These are phyloP conservation scores for Metopia argyrocephala DNA, from an alignment of 2,888 invertebrate species.

Conservation along the genomic window DNA sequence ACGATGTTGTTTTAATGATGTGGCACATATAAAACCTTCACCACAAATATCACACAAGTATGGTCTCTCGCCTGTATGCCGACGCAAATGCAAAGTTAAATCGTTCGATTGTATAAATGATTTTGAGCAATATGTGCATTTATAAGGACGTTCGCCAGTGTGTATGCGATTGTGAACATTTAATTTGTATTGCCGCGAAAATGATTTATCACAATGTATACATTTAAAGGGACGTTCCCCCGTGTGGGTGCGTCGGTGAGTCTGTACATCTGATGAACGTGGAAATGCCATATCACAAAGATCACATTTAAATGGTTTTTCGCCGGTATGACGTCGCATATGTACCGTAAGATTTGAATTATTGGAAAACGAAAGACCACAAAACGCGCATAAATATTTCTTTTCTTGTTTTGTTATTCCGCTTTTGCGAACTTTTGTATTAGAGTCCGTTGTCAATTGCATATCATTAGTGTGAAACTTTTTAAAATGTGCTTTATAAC, in stretches of 20 bases:
- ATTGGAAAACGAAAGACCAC: conserved; percentile 82
- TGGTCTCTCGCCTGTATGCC: conserved; percentile 82
- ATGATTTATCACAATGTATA: conserved; percentile 78
- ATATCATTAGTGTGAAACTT: conserved; percentile 68
- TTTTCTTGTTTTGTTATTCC: conserved; percentile 72
- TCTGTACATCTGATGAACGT: conserved; percentile 82
- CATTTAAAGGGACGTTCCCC: conserved; percentile 81
- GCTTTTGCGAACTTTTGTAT: conserved; percentile 37
- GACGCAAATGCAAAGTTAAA: conserved; percentile 83
- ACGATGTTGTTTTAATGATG: conserved; percentile 83
- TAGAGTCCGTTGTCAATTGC: conserved; percentile 58
- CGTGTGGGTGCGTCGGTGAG: conserved; percentile 82
- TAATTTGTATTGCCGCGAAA: conserved; percentile 82
- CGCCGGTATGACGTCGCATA: conserved; percentile 84
- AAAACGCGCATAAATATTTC: conserved; percentile 81
- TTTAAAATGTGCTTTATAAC: conserved; percentile 73
- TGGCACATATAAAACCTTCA: conserved; percentile 81
- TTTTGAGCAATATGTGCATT: conserved; percentile 80
- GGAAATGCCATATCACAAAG: conserved; percentile 83
- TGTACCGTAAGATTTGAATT: conserved; percentile 83
- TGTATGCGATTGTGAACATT: conserved; percentile 82
- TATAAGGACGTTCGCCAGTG: conserved; percentile 81
- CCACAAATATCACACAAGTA: conserved; percentile 72
- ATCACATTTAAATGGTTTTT: conserved; percentile 83
- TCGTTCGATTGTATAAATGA: conserved; percentile 86